phyloP scores from a whole-genome alignment of 2,888 invertebrate genomes.

The Anorthoa munda region DNA sequence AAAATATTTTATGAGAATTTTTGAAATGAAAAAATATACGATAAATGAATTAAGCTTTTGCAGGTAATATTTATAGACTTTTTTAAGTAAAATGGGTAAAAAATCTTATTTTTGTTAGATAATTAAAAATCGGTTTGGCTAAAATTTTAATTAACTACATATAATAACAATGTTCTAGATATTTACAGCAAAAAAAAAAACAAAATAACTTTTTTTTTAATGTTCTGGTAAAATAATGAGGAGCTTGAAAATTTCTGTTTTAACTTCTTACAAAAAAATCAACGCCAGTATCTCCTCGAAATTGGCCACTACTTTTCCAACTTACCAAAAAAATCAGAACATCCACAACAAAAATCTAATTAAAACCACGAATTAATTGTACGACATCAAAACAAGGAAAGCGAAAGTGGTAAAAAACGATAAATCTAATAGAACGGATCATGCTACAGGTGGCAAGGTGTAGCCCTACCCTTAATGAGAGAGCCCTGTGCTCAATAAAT shows the following conservation, averaged over 20 bases:
- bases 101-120: not conserved
- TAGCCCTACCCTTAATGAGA: conserved; percentile 82
- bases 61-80: not conserved
- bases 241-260: no score
- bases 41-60: not conserved
- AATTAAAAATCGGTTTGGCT: not conserved
- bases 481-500: conserved; percentile 85
- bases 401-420: conserved; percentile 72
- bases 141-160: not conserved
- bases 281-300: not conserved
- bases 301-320: accelerated
- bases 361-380: conserved; percentile 38
- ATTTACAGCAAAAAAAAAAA: no score
- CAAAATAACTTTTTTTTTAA: not conserved
- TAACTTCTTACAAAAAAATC: not conserved
- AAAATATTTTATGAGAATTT: conserved; percentile 19
- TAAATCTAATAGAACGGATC: conserved; percentile 79
- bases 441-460: conserved; percentile 87
- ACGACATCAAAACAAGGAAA: conserved; percentile 60
- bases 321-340: not conserved
- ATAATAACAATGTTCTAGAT: not conserved
- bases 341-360: conserved; percentile 31
- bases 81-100: not conserved
- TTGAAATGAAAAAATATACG: not conserved
- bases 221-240: no score